These are phyloP conservation scores for Palythoa grandis DNA, from an alignment of 92 coral and sea anemone species.

Conservation along the genomic window DNA sequence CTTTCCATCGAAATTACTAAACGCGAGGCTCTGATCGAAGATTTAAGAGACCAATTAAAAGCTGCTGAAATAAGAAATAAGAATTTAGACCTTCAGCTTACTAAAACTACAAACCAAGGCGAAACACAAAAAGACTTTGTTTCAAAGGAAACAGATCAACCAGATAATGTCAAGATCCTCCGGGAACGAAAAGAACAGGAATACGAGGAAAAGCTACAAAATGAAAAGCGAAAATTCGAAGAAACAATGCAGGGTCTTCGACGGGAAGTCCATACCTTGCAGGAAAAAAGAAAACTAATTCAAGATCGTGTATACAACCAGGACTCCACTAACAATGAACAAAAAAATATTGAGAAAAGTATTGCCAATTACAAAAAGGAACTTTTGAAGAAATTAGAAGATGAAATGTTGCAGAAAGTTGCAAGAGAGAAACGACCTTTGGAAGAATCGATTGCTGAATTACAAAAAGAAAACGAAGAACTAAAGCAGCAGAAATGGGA, in stretches of 20 bases:
- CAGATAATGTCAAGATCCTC: slow-evolving; percentile 26
- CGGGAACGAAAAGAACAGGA: slow-evolving; percentile 70
- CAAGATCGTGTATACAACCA: slow-evolving; percentile 86
- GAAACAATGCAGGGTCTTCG: slow-evolving; percentile 78
- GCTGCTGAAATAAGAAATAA: slow-evolving; percentile 53
- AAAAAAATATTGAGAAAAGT: slow-evolving; percentile 78
- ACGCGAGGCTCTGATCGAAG: slow-evolving; percentile 64
- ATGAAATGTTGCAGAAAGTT: slow-evolving; percentile 69
- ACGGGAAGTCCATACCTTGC: slow-evolving; percentile 73
- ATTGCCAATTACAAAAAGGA: slow-evolving; percentile 87
- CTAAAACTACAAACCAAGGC: slow-evolving; percentile 6
- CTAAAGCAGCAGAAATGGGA: slow-evolving; percentile 82
- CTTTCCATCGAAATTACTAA: slow-evolving; percentile 60
- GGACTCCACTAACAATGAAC: slow-evolving; percentile 63
- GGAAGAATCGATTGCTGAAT: slow-evolving; percentile 72
- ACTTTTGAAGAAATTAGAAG: slow-evolving; percentile 78
- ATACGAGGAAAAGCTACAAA: slow-evolving; percentile 72
- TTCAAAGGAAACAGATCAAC: slow-evolving; percentile 40
- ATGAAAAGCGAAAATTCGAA: slow-evolving; percentile 74
- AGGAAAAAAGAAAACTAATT: slow-evolving; percentile 77
- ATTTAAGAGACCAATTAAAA: slow-evolving; percentile 62
- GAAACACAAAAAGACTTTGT: not conserved
- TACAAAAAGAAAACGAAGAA: slow-evolving; percentile 75
- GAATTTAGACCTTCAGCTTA: slow-evolving; percentile 60
- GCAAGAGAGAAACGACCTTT: slow-evolving; percentile 73